Conservation (phyloP, 1,140 invertebrate genomes). For the Solenopsis invicta region DNA sequence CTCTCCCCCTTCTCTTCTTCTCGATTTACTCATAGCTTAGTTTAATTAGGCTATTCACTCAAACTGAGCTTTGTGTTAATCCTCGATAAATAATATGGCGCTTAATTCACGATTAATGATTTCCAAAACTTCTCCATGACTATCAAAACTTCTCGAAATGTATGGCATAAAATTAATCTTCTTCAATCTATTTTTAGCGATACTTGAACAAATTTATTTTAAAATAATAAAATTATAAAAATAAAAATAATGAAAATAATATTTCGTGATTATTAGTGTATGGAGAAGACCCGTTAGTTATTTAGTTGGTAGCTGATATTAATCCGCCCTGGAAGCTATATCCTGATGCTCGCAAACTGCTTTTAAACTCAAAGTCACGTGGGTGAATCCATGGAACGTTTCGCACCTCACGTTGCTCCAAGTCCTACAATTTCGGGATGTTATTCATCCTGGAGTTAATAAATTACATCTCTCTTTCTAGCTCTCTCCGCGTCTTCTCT, state of each 20-base stretch:
- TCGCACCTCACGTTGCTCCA: conserved; percentile 23
- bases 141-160: neutral
- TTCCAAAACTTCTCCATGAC: neutral
- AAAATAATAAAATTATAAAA: neutral
- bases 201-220: neutral
- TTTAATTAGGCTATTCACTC: neutral
- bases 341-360: conserved; percentile 46
- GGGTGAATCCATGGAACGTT: conserved; percentile 34
- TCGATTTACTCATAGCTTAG: conserved; percentile 13
- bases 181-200: neutral
- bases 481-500: neutral
- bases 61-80: conserved; percentile 28
- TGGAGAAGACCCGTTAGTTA: neutral
- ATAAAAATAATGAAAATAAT: neutral
- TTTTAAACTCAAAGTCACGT: conserved; percentile 54
- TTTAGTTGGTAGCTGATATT: conserved; percentile 41
- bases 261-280: neutral
- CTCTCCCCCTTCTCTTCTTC: neutral
- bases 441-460: conserved; percentile 50
- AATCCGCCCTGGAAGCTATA: conserved; percentile 31
- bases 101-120: neutral
- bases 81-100: neutral
- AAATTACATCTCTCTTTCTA: conserved; percentile 33
- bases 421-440: conserved; percentile 28
- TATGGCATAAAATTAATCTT: neutral